Base-by-base conservation (phyloP, 2,888 invertebrate species). In the Sicus ferrugineus region DNA sequence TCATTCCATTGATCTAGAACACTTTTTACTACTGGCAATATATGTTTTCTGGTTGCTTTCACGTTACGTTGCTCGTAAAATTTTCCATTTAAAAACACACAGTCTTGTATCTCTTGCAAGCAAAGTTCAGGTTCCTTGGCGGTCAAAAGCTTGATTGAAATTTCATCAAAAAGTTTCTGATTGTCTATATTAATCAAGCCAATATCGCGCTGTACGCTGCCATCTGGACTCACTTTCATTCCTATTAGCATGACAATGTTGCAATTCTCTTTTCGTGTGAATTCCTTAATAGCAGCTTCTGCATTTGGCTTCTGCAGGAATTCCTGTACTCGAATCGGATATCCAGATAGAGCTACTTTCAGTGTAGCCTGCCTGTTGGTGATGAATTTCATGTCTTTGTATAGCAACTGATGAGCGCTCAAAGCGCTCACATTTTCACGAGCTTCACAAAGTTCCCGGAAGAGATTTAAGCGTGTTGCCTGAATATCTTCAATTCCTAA, bases 351-450 rank as follows among this genome's bases (percentile, higher is more conserved):
- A 0, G 88, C 88, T 21, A 90, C 84, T 63, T 62, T 82, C 77
- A 88, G 87, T 0, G 86, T 88, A 14, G 87, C 84, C 26, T 86
- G 78, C 0, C 88, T 81, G 38, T 88, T 87, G 0, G 86, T 87
- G 3, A 87, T 87, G 0, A 91, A 81, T 86, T 96, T 96, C 63
- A 91, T 84, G 79, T 96, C 96, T 81, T 92, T 93, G 68, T 88
- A 87, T 14, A 96, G 83, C 3, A 96, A 85, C 78, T 95, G 92
- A 0, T 87, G 84, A 0, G 90, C 85, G 0, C 88, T 88, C n/a
- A 96, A 84, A 0, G 79, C 73, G 0, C 89, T 88, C 0, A 93
- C 88, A 78, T 94, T 90, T 50, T 88, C 87, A 67, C 92, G 89
- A 0, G 92, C 93, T 0, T 80, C 76, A 65, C 90, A 86, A 3